Evolutionary conservation across 1,140 invertebrate species (phyloP), one percentile per base, ranked within the genome.

Genomic region (Ridgeia piscesae): DNA sequence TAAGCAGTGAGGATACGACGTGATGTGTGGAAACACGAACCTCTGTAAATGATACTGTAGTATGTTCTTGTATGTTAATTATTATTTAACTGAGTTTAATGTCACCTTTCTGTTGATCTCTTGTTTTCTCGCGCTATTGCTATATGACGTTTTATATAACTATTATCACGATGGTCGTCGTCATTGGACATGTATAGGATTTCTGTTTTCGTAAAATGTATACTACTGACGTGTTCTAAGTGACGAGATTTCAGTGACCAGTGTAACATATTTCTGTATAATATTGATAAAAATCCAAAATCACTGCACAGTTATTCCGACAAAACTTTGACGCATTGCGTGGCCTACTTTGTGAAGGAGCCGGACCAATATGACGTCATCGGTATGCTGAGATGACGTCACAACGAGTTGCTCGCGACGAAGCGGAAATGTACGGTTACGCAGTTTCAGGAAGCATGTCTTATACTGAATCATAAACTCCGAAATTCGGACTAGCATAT

Each of bases 21-120:
- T 31, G 27, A 21, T 31, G 58, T 4, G 58, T 77, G 17, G 58
- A 77, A 17, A 77, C 58, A 77, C 58, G 58, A 77, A 77, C 58
- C 27, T 77, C 58, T 77, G 58, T 77, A 77, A 77, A 77, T 77
- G 58, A 77, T 31, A 77, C 27, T 21, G 27, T 77, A 77, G 58
- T 77, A 21, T 77, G 58, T 77, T 77, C 58, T 77, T 77, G 58
- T 77, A 77, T 77, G 58, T 77, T 77, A 77, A 77, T 77, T 77
- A 77, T 77, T 77, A 77, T 77, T 77, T 77, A 77, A 77, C 58
- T 77, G 27, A 77, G 58, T 77, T 77, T 77, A 77, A 77, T 77
- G 58, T 77, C 58, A 77, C 2, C 6, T n/a, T 77, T 77, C 17
- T 77, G 58, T 77, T 77, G 58, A 77, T 77, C 58, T 77, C 58